Evolutionary conservation across 2,888 invertebrate species (phyloP).

Genomic region (Reticulitermes lucifugus): DNA sequence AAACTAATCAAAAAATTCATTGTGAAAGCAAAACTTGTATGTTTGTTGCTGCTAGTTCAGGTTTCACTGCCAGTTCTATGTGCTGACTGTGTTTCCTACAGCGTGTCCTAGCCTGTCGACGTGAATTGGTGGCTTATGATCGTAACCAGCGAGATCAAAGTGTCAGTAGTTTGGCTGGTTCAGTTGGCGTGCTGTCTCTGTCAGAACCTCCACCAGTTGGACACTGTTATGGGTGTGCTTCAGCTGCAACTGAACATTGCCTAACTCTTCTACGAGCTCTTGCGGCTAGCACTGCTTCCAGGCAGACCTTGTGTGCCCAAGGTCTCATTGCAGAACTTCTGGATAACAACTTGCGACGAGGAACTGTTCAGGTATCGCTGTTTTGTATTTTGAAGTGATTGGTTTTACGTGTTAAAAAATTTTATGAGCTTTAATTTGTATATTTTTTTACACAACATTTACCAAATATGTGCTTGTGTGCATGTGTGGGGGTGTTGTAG

Average conservation of each 20-base stretch:
- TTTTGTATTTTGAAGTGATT: too few species aligned
- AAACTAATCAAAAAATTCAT: too few species aligned
- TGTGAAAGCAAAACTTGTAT: too few species aligned
- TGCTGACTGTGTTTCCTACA: slow-evolving; percentile 65
- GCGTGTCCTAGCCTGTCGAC: slow-evolving; percentile 90
- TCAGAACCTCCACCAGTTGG: slow-evolving; percentile 64
- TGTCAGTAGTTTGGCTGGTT: slow-evolving; percentile 50
- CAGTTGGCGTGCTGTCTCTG: slow-evolving; percentile 56
- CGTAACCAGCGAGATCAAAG: slow-evolving; percentile 77
- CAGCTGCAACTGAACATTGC: slow-evolving; percentile 94
- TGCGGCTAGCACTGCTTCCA: slow-evolving; percentile 81
- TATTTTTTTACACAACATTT: too few species aligned
- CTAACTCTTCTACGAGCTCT: slow-evolving; percentile 90
- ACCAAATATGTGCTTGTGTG: too few species aligned
- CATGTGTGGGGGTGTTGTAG: too few species aligned
- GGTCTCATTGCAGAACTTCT: slow-evolving; percentile 91
- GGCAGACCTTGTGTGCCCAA: slow-evolving; percentile 81
- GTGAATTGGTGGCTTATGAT: slow-evolving; percentile 93
- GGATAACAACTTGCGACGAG: slow-evolving; percentile 89
- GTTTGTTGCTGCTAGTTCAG: too few species aligned
- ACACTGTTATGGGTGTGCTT: slow-evolving; percentile 88
- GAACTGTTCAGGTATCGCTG: slow-evolving; percentile 68
- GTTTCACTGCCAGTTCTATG: too few species aligned
- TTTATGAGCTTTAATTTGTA: too few species aligned
- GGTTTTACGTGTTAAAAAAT: too few species aligned